Conservation (phyloP, 2,888 invertebrate species). For the Dendrolimus pini region DNA sequence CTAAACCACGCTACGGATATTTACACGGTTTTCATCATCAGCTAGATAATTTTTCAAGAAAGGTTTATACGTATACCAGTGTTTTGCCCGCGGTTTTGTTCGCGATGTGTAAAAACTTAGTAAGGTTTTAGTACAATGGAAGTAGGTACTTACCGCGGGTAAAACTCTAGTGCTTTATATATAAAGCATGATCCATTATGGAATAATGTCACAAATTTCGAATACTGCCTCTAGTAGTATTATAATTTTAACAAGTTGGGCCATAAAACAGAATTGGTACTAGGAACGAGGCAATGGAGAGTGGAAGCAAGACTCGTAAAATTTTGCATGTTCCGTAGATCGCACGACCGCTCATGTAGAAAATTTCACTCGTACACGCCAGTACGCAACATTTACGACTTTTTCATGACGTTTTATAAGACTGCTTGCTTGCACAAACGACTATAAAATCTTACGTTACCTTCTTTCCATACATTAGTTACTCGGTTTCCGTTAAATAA, state of each 20-base stretch:
- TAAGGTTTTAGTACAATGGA: too few relatives aligned
- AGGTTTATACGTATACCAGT: too few relatives aligned
- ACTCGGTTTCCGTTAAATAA: slow-evolving; percentile 29
- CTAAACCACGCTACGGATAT: too few relatives aligned
- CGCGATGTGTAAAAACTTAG: too few relatives aligned
- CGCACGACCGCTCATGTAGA: slow-evolving; percentile 47
- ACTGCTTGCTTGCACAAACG: slow-evolving; percentile 42
- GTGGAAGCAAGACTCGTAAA: slow-evolving; percentile 47
- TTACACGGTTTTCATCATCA: too few relatives aligned
- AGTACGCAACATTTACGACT: slow-evolving; percentile 63
- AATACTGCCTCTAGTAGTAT: background rate
- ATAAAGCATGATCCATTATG: too few relatives aligned
- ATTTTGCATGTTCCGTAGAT: slow-evolving; percentile 55
- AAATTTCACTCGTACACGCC: slow-evolving; percentile 56
- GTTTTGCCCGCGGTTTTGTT: too few relatives aligned
- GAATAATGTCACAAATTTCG: background rate
- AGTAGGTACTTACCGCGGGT: too few relatives aligned
- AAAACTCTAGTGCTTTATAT: too few relatives aligned
- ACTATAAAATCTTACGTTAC: slow-evolving; percentile 47
- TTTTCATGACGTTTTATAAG: slow-evolving; percentile 57
- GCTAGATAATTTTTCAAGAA: too few relatives aligned
- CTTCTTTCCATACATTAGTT: slow-evolving; percentile 9
- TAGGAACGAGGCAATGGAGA: slow-evolving; percentile 26
- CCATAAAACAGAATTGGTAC: slow-evolving; percentile 38
- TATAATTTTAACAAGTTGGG: slow-evolving; percentile 33